Evolutionary conservation across 2,797 vertebrate genomes (phyloP).

Genomic region (Platyrinchus mystaceus): DNA sequence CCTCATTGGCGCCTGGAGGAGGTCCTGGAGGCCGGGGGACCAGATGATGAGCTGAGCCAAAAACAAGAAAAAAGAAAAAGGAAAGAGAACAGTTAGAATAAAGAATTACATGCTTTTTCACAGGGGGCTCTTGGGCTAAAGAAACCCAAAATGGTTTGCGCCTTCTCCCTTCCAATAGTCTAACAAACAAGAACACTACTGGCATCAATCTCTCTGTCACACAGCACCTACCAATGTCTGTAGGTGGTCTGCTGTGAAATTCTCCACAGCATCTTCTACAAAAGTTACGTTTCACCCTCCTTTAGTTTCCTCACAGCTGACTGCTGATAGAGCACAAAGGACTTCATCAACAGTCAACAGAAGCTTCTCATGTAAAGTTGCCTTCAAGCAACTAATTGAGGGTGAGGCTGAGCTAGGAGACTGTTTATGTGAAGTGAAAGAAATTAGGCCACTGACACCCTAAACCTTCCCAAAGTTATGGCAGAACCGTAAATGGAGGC

Average conservation of each 20-base stretch:
- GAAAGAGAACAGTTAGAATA: neutral
- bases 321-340: neutral
- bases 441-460: neutral
- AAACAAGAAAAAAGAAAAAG: slow-evolving; percentile 21
- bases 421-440: neutral
- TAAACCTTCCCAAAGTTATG: neutral
- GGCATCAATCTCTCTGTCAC: neutral
- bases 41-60: slow-evolving; percentile 82
- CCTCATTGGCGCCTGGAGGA: slow-evolving; percentile 88
- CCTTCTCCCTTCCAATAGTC: neutral
- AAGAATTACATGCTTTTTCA: neutral
- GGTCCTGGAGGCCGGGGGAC: slow-evolving; percentile 78
- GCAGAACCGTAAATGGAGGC: neutral
- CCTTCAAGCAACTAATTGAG: neutral
- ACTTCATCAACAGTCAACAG: neutral
- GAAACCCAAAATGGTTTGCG: neutral
- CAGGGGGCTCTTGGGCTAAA: neutral
- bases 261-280: neutral
- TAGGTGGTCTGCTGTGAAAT: neutral
- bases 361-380: neutral
- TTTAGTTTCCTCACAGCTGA: neutral
- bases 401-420: neutral
- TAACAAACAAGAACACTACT: neutral
- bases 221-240: neutral
- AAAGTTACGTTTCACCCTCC: neutral